phyloP scores from a whole-genome alignment of 2,888 invertebrate species.

The Chromoteleia sp. region DNA sequence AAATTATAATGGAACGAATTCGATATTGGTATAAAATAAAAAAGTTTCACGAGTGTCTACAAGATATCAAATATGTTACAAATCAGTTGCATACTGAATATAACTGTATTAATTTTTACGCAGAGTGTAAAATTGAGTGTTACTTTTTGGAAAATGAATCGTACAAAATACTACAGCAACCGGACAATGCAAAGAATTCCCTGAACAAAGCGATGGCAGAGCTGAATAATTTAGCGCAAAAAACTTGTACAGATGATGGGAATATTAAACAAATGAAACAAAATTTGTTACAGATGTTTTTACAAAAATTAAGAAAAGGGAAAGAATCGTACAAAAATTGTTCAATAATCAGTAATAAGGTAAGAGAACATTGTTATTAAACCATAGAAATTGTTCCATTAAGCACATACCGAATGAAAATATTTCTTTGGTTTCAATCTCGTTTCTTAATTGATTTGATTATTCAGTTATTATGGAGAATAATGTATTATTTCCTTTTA shows the following conservation, averaged over 20 bases:
- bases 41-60: slow-evolving; percentile 63
- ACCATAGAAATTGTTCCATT: too few species aligned
- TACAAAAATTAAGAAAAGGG: slow-evolving; percentile 43
- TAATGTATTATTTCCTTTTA: slow-evolving; percentile 4
- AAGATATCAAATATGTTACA: slow-evolving; percentile 22
- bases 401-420: too few species aligned
- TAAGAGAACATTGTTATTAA: too few species aligned
- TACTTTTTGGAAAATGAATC: slow-evolving; percentile 74
- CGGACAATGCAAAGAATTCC: slow-evolving; percentile 59
- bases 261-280: slow-evolving; percentile 66
- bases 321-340: neutral
- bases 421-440: too few species aligned
- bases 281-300: slow-evolving; percentile 59
- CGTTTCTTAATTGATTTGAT: too few species aligned
- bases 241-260: neutral
- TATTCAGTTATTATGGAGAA: too few species aligned
- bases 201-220: slow-evolving; percentile 70
- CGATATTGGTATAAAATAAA: slow-evolving; percentile 72
- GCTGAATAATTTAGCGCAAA: slow-evolving; percentile 62
- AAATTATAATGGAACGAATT: slow-evolving; percentile 76
- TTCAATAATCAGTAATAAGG: slow-evolving; percentile 12
- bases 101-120: slow-evolving; percentile 44
- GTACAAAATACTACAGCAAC: slow-evolving; percentile 68
- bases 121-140: slow-evolving; percentile 73
- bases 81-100: slow-evolving; percentile 7